phyloP scores from a whole-genome alignment of 2,888 invertebrate species.

The Drosophila atripex region DNA sequence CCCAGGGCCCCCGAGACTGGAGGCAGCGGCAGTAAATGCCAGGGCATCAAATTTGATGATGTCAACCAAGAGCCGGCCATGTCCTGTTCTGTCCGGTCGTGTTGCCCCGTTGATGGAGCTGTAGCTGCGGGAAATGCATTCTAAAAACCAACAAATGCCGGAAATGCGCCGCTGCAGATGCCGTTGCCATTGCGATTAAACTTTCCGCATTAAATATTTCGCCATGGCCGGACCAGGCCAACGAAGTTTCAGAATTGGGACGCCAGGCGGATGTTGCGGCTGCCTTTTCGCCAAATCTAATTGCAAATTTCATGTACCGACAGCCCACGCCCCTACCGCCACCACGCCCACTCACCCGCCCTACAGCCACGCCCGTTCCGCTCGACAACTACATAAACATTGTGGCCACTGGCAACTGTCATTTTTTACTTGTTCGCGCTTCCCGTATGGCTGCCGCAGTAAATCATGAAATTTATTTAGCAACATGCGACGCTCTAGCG shows the following conservation, averaged over 20 bases:
- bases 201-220: conserved; percentile 71
- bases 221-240: conserved; percentile 13
- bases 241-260: conserved; percentile 28
- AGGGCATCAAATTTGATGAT: conserved; percentile 66
- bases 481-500: conserved; percentile 44
- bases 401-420: conserved; percentile 45
- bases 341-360: conserved; percentile 22
- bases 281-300: conserved; percentile 69
- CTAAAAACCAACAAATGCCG: conserved; percentile 69
- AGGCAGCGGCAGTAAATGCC: conserved; percentile 29
- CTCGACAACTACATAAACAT: conserved; percentile 45
- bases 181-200: conserved; percentile 63
- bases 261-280: conserved; percentile 57
- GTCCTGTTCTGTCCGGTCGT: conserved; percentile 15
- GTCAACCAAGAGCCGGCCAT: conserved; percentile 43
- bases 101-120: background rate
- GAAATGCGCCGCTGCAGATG: conserved; percentile 61
- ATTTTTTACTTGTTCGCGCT: conserved; percentile 29
- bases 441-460: conserved; percentile 56
- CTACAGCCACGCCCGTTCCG: conserved; percentile 17
- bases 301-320: conserved; percentile 74
- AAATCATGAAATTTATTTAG: conserved; percentile 67
- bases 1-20: conserved; percentile 36
- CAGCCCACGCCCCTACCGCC: conserved; percentile 40
- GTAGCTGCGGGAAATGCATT: conserved; percentile 63